Evolutionary conservation across 2,888 invertebrate genomes (phyloP).

Genomic region (Conistra vaccinii): DNA sequence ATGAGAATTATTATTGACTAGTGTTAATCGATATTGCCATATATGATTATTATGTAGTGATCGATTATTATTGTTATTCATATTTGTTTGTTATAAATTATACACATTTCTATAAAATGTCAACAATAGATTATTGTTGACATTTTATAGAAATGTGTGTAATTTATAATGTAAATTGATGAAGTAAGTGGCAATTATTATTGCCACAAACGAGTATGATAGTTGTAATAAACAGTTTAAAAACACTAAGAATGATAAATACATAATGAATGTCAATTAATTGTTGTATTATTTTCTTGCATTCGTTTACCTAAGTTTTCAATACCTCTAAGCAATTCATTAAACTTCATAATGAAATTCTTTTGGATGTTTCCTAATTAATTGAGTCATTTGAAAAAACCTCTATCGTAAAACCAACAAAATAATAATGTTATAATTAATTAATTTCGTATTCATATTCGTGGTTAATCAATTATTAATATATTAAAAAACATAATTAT

Average conservation of each 20-base stretch:
- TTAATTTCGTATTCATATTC: not conserved
- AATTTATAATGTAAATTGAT: conserved; percentile 36
- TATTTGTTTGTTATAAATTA: conserved; percentile 44
- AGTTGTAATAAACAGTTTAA: conserved; percentile 42
- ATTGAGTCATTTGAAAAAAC: not conserved
- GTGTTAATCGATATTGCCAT: conserved; percentile 44
- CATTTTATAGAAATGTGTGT: conserved; percentile 27
- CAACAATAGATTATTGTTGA: too few species aligned
- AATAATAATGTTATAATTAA: not conserved
- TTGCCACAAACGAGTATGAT: conserved; percentile 24
- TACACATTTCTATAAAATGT: too few species aligned
- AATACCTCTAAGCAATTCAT: not conserved
- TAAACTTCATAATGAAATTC: too few species aligned
- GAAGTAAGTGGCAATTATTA: conserved; percentile 36
- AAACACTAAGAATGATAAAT: conserved; percentile 32
- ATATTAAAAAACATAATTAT: not conserved
- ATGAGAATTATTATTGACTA: conserved; percentile 32
- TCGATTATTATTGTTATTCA: conserved; percentile 38
- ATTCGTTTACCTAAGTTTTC: conserved; percentile 2
- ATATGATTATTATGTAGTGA: conserved; percentile 32
- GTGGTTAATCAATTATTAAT: not conserved
- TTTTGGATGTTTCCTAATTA: not conserved
- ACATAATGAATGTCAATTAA: conserved; percentile 39
- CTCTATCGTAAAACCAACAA: not conserved
- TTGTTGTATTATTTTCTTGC: conserved; percentile 50